phyloP scores from a whole-genome alignment of 2,888 invertebrate genomes.

The Lasioglossum malachurum region DNA sequence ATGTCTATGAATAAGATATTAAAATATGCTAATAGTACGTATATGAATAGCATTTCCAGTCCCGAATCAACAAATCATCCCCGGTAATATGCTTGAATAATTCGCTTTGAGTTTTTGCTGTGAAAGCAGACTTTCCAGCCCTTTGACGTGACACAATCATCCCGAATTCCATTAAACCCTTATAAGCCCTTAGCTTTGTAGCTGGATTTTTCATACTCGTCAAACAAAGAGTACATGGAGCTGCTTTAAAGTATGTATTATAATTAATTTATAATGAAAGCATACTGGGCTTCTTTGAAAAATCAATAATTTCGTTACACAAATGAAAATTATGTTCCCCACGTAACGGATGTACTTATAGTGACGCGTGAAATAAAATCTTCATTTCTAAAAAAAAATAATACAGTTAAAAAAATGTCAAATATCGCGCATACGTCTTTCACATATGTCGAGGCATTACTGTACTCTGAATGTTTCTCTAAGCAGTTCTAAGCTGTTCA shows the following conservation, averaged over 20 bases:
- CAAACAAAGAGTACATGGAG: not conserved
- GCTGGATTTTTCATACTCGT: not conserved
- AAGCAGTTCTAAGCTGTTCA: too few species aligned
- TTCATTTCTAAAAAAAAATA: too few species aligned
- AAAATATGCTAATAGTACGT: not conserved
- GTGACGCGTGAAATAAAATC: too few species aligned
- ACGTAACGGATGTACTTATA: not conserved
- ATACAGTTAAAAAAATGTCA: too few species aligned
- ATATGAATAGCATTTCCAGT: not conserved
- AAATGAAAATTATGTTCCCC: not conserved
- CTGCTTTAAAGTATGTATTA: not conserved
- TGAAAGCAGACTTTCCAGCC: not conserved
- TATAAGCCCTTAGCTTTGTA: not conserved
- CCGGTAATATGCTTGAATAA: not conserved
- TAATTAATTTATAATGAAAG: not conserved
- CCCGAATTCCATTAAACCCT: not conserved
- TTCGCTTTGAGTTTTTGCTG: not conserved
- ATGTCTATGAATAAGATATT: not conserved
- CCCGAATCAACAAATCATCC: not conserved
- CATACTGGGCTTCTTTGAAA: not conserved
- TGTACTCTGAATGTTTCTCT: too few species aligned
- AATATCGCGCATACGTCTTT: too few species aligned
- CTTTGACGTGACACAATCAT: not conserved
- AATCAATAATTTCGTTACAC: not conserved
- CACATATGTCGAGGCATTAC: too few species aligned